Base-by-base conservation (phyloP, 2,888 invertebrate genomes). In the Baronia brevicornis region DNA sequence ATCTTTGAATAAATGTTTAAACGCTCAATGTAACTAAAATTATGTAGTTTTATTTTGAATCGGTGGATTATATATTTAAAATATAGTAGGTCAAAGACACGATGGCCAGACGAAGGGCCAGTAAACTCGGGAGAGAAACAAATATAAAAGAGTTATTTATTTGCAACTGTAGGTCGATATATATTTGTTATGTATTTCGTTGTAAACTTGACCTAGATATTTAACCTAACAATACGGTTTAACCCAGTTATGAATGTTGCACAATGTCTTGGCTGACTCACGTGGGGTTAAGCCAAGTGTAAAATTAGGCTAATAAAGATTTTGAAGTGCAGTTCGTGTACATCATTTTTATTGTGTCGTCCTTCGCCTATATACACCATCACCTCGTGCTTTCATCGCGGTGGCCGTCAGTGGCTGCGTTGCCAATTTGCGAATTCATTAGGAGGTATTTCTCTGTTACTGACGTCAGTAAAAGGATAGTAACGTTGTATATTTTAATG, bases 161-260 rank as follows among this genome's bases (percentile, higher is more conserved):
- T 19, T 15, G 31, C 27, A 27, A 23, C 20, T 23, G 31, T 31
- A 40, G 42, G 41, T 43, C 40, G 38, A 33, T 44, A 26, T 31
- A 41, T 28, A 41, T 32, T 28, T 39, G 31, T 31, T 44, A 26
- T 31, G 39, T 28, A 41, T 32, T 28, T 39, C 29, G 36, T 33
- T 38, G 45, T 65, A 65, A 66, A 72, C 77, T 78, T 79, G 80
- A 68, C 79, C 79, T 46, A 66, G 45, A 59, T 74, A n/a, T 41
- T 51, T 38, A 43, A 39, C 41, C 57, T 50, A 69, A 71, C 68
- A 70, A 66, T 68, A 60, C 44, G 48, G 54, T 61, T 58, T 61
- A 63, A 64, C 67, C 60, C 56, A 67, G 67, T 68, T 67, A 64
- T 69, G 66, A 52, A 58, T 48, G 57, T 74, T 77, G 60, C 71